These are phyloP conservation scores for Nephrotoma flavescens DNA, from an alignment of 2,888 invertebrate species.

Conservation along the genomic window DNA sequence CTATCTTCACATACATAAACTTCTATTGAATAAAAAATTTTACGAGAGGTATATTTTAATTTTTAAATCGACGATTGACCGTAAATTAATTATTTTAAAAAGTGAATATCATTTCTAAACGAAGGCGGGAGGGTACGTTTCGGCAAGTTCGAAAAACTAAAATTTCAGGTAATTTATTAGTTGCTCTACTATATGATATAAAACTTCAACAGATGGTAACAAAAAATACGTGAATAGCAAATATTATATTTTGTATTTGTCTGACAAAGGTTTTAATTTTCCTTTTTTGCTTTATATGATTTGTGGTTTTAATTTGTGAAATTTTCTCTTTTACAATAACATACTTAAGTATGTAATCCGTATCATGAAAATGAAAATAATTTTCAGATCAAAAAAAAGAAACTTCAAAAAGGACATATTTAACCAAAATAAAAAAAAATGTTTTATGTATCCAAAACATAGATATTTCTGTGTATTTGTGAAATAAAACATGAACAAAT, in stretches of 20 bases:
- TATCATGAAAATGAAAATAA: background rate
- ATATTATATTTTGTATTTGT: background rate
- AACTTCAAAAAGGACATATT: background rate
- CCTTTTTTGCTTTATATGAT: background rate
- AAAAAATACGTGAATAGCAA: background rate
- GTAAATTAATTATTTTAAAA: too few species aligned
- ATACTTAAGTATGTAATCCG: background rate
- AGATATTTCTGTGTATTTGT: background rate
- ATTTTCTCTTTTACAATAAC: background rate
- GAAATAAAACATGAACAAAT: background rate
- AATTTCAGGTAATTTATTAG: too few species aligned
- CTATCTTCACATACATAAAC: too few species aligned
- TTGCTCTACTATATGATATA: background rate
- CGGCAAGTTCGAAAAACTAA: too few species aligned
- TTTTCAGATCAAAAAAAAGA: too few species aligned
- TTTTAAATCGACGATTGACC: too few species aligned
- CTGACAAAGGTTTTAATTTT: background rate
- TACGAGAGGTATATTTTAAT: too few species aligned
- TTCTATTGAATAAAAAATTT: too few species aligned
- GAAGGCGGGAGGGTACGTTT: too few species aligned
- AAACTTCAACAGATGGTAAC: background rate
- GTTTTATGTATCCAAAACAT: background rate
- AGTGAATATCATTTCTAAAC: too few species aligned
- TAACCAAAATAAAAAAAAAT: background rate
- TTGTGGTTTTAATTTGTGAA: background rate